Evolutionary conservation across 30 jellyfish, hydroid and myxozoan species (phyloP), one percentile per base, ranked within the genome.

Genomic region (Aurelia aurita complex sp. Pacific): DNA sequence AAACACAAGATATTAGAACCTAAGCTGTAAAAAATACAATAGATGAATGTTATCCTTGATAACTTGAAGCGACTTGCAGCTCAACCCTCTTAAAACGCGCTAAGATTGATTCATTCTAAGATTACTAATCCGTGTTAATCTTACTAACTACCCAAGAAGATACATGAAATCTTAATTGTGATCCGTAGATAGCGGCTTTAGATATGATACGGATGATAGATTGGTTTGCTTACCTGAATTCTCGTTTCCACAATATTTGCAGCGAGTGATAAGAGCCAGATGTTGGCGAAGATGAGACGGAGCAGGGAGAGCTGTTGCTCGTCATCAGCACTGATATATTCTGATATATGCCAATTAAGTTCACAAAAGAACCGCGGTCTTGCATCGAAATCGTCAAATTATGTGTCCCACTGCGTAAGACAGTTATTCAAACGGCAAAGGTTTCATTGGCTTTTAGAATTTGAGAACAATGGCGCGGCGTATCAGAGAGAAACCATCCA

Each of bases 361-460:
- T 77, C 89, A 87, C 96, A 87, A 87, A 87, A 87, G 96, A 65
- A 52, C 96, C 96, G 96, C 88, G 96, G 89, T 72, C 43, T 61
- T 79, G 88, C 91, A 54, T 87, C 80, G 70, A 74, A 87, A 67
- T 87, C 96, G 78, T 87, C 81, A 70, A 87, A 87, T 87, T 76
- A 80, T 52, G 80, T 77, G 82, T 79, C 96, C 96, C 89, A 87
- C 96, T 79, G 96, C 67, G 90, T 69, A 87, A 87, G 96, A 87
- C 91, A 77, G 96, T 87, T 77, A 87, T 88, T 73, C 93, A 84
- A 73, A 82, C 85, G 91, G 91, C 86, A 57, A 71, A 71, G 69
- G 54, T 64, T 84, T 84, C 87, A 73, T 84, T 84, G 83, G 87
- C 80, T 67, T 23, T 83, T 64, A 84, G 88, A 84, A 84, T 73